Evolutionary conservation across 2,113 vertebrate genomes (phyloP).

Genomic region (Mastomys natalensis): DNA sequence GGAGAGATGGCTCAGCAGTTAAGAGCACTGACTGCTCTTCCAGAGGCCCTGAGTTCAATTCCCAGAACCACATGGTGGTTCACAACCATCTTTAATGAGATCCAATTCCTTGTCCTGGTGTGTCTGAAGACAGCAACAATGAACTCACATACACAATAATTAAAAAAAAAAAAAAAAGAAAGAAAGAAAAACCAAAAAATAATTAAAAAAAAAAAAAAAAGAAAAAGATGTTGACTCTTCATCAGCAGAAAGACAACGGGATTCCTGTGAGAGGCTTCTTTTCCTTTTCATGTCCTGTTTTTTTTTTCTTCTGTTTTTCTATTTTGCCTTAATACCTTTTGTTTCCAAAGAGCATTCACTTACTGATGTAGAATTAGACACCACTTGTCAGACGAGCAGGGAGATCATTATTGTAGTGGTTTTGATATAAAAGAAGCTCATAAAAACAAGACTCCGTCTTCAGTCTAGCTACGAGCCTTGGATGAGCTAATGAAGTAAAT

Average conservation of each 20-base stretch:
- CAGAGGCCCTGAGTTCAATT: too few relatives aligned
- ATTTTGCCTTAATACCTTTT: not conserved
- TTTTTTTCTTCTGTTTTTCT: not conserved
- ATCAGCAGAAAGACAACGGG: not conserved
- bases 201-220: too few relatives aligned
- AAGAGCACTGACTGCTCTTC: too few relatives aligned
- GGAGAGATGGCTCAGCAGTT: too few relatives aligned
- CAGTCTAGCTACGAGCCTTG: not conserved
- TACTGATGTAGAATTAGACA: not conserved
- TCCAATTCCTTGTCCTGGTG: too few relatives aligned
- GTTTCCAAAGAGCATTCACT: not conserved
- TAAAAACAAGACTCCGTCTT: not conserved
- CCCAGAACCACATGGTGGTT: too few relatives aligned
- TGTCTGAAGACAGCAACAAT: too few relatives aligned
- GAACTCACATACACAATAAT: too few relatives aligned
- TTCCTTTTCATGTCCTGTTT: not conserved
- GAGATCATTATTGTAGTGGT: not conserved
- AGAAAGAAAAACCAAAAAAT: too few relatives aligned
- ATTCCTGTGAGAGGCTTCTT: not conserved
- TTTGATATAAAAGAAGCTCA: not conserved
- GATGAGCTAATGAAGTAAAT: not conserved
- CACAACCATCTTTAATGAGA: too few relatives aligned
- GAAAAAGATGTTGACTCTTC: too few relatives aligned
- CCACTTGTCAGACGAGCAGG: not conserved
- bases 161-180: too few relatives aligned